Percentiles rank a stretch among this genome's conserved stretches.
These are phyloP conservation scores for Volucella inflata DNA, from an alignment of 2,888 invertebrate genomes.

Conservation along the genomic window DNA sequence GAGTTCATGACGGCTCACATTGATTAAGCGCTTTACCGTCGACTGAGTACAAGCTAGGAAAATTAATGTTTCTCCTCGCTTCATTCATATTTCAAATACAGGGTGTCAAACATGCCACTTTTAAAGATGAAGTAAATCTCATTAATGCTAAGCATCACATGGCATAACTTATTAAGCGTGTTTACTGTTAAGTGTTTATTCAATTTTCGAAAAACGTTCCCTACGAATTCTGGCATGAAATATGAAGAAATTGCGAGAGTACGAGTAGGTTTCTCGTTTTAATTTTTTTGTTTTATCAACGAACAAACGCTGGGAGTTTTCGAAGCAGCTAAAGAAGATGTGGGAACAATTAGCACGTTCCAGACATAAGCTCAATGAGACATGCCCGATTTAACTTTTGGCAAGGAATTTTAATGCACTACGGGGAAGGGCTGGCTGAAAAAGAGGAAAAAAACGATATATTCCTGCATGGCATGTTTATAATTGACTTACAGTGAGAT, in stretches of 20 bases:
- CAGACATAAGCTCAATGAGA: no score
- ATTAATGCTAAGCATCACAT: conserved; percentile 10
- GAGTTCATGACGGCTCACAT: conserved; percentile 5
- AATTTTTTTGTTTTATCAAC: no score
- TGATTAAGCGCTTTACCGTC: conserved; percentile 34
- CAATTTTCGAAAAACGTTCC: background rate
- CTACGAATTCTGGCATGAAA: background rate
- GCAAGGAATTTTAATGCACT: no score
- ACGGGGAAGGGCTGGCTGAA: no score
- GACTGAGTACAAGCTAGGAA: background rate
- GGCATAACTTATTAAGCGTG: conserved; percentile 9
- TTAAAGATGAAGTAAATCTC: background rate
- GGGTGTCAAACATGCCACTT: background rate
- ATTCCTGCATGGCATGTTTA: no score
- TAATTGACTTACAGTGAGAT: no score
- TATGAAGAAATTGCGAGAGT: background rate
- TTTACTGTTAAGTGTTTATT: background rate
- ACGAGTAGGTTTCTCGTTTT: no score
- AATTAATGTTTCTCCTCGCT: conserved; percentile 22
- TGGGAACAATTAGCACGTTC: no score
- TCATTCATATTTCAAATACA: background rate
- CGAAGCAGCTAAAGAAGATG: no score
- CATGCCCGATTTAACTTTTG: no score
- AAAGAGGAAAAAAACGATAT: no score
- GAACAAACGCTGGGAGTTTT: no score